Conservation (phyloP, 2,113 vertebrate species). For the Galemys pyrenaicus region DNA sequence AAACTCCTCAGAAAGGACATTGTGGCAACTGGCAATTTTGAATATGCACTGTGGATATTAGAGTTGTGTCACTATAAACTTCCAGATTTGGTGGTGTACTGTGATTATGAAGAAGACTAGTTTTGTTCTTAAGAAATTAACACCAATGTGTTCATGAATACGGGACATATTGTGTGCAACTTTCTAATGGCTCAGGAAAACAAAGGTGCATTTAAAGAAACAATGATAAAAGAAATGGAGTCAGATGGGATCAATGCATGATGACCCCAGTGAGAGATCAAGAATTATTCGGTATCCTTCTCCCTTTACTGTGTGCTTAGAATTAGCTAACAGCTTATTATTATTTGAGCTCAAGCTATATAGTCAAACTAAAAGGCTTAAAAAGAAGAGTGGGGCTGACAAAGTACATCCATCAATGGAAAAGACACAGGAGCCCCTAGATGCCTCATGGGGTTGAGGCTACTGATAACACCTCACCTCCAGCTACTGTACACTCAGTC, state of each 20-base stretch:
- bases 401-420: background rate
- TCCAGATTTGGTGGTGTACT: background rate
- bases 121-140: background rate
- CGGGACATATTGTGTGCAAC: background rate
- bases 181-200: background rate
- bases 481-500: background rate
- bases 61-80: background rate
- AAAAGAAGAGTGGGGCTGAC: background rate
- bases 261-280: too few relatives aligned
- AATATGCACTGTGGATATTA: background rate
- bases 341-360: background rate
- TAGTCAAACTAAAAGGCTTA: background rate
- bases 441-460: accelerated
- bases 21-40: background rate
- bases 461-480: too few relatives aligned
- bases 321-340: background rate
- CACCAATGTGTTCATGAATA: background rate
- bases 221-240: too few relatives aligned
- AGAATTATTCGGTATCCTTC: too few relatives aligned
- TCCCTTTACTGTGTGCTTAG: too few relatives aligned
- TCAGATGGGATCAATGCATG: too few relatives aligned
- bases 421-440: accelerated
- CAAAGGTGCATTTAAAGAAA: too few relatives aligned
- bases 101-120: background rate
- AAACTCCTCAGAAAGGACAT: background rate